Evolutionary conservation across 1,140 invertebrate species (phyloP).

Genomic region (Cardiocondyla obscurior): DNA sequence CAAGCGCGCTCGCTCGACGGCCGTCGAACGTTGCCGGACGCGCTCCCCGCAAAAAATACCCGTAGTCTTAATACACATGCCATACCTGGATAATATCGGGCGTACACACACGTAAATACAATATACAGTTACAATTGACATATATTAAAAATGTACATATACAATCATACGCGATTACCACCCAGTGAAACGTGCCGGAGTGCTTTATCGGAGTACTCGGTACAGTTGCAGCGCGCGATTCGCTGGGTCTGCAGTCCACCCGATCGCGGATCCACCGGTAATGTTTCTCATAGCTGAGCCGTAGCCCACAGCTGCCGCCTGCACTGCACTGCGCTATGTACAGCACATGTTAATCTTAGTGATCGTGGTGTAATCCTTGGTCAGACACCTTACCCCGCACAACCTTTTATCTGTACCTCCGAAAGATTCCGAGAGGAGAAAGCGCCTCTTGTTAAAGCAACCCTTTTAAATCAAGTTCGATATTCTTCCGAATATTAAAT

Average conservation of each 20-base stretch:
- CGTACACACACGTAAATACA: conserved; percentile 83
- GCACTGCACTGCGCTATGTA: conserved; percentile 84
- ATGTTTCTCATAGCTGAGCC: conserved; percentile 80
- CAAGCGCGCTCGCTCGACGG: neutral
- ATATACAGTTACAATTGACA: conserved; percentile 78
- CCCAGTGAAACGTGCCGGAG: conserved; percentile 52
- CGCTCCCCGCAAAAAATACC: conserved; percentile 35
- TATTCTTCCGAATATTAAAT: neutral
- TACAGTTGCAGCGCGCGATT: conserved; percentile 60
- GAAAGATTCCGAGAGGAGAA: neutral
- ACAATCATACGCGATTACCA: conserved; percentile 77
- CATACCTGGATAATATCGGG: conserved; percentile 80
- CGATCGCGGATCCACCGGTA: conserved; percentile 75
- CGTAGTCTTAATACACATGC: conserved; percentile 78
- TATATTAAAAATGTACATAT: conserved; percentile 82
- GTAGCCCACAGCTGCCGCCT: conserved; percentile 83
- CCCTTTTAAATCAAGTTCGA: neutral
- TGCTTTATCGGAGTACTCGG: conserved; percentile 57
- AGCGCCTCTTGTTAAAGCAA: neutral
- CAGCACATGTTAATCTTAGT: conserved; percentile 81
- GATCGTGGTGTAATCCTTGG: conserved; percentile 78
- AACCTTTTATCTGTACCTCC: neutral
- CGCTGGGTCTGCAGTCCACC: conserved; percentile 72
- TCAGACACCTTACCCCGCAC: conserved; percentile 9
- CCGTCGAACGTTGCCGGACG: neutral